Evolutionary conservation across 2,797 vertebrate species (phyloP).

Genomic region (Spheniscus humboldti): DNA sequence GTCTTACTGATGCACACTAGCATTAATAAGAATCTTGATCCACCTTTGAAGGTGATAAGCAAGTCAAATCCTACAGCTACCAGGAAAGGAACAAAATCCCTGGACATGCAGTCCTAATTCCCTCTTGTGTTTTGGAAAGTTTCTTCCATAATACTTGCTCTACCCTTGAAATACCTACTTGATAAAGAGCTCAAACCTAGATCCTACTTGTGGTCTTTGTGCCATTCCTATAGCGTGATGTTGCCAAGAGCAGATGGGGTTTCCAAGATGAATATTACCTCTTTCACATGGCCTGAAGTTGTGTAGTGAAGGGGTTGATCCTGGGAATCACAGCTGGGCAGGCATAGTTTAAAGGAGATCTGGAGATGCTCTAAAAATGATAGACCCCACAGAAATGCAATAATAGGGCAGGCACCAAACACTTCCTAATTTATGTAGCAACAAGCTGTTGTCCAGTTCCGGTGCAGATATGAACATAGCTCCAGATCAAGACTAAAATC

Average conservation of each 20-base stretch:
- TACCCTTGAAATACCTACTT: neutral
- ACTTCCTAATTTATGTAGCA: neutral
- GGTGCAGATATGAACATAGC: neutral
- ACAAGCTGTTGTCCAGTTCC: neutral
- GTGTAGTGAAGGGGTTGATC: neutral
- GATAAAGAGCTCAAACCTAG: neutral
- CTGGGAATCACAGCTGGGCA: neutral
- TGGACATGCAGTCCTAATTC: neutral
- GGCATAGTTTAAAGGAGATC: neutral
- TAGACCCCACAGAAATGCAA: neutral
- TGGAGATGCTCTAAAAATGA: neutral
- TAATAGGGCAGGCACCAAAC: neutral
- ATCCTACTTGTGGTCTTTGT: rapidly evolving
- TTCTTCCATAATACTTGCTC: neutral
- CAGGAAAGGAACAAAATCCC: neutral
- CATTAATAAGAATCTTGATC: neutral
- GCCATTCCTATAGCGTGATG: rapidly evolving
- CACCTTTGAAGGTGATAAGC: neutral
- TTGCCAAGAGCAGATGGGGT: neutral
- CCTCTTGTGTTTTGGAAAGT: neutral
- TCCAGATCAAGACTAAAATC: neutral
- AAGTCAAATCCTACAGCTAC: neutral
- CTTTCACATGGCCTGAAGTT: neutral
- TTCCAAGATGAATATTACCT: neutral
- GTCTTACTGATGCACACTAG: neutral